phyloP scores from a whole-genome alignment of 2,888 invertebrate genomes.

The Electrophaes corylata region DNA sequence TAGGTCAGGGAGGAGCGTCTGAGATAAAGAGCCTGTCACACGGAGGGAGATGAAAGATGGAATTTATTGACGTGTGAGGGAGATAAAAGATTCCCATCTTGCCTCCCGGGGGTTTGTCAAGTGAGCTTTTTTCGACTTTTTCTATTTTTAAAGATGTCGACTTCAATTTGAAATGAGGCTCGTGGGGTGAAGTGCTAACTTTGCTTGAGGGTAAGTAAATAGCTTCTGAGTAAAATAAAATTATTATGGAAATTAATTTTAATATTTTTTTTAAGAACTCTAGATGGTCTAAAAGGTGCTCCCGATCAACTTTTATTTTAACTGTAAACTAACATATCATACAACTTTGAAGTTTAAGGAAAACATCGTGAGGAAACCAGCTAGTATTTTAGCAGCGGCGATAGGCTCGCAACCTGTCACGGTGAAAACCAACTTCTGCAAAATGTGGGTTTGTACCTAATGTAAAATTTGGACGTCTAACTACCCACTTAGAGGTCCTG shows the following conservation, averaged over 20 bases:
- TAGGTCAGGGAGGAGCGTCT: constrained; percentile 52
- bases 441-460: too few relatives aligned
- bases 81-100: constrained; percentile 47
- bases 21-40: constrained; percentile 49
- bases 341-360: too few relatives aligned
- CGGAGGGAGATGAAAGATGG: constrained; percentile 48
- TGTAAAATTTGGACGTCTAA: too few relatives aligned
- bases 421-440: too few relatives aligned
- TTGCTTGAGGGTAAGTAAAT: constrained; percentile 47
- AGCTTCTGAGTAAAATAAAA: constrained; percentile 42
- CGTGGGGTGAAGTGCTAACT: constrained; percentile 50
- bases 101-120: constrained; percentile 65
- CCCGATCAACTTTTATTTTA: too few relatives aligned
- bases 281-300: too few relatives aligned
- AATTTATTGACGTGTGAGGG: constrained; percentile 42
- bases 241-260: constrained; percentile 32
- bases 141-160: constrained; percentile 40
- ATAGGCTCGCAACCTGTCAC: too few relatives aligned
- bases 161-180: constrained; percentile 60
- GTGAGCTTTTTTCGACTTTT: constrained; percentile 57
- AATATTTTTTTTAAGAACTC: constrained; percentile 10
- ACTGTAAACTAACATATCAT: too few relatives aligned
- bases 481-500: too few relatives aligned
- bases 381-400: too few relatives aligned
- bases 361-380: too few relatives aligned